These are phyloP conservation scores for Chloropsis hardwickii DNA, from an alignment of 2,113 vertebrate genomes.

Conservation along the genomic window DNA sequence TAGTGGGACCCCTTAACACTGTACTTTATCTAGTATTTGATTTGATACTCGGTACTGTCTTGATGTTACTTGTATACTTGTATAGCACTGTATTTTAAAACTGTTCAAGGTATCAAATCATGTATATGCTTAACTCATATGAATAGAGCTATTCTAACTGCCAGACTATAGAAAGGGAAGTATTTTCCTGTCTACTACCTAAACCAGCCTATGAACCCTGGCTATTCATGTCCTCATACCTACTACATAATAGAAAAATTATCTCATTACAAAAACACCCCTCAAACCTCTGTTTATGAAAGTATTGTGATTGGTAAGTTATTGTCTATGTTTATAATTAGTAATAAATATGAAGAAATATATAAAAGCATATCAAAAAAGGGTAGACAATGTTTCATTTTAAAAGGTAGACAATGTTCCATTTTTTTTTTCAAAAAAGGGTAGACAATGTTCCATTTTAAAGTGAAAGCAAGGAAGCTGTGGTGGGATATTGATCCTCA, in stretches of 20 bases:
- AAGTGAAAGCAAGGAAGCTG: neutral
- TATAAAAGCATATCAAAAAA: neutral
- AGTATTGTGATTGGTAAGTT: neutral
- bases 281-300: neutral
- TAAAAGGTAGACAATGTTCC: neutral
- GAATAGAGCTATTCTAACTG: neutral
- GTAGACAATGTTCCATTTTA: neutral
- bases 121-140: neutral
- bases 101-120: neutral
- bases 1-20: neutral
- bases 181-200: neutral
- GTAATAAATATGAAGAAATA: neutral
- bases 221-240: neutral
- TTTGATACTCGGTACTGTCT: neutral
- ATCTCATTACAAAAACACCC: neutral
- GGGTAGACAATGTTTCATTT: neutral
- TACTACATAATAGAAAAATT: neutral
- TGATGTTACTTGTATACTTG: neutral
- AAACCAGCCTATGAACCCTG: neutral
- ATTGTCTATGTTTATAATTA: neutral
- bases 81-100: neutral
- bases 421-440: neutral
- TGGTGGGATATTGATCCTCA: neutral
- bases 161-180: neutral
- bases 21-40: neutral